phyloP scores from a whole-genome alignment of 2,797 vertebrate genomes.

The Enoplosus armatus region DNA sequence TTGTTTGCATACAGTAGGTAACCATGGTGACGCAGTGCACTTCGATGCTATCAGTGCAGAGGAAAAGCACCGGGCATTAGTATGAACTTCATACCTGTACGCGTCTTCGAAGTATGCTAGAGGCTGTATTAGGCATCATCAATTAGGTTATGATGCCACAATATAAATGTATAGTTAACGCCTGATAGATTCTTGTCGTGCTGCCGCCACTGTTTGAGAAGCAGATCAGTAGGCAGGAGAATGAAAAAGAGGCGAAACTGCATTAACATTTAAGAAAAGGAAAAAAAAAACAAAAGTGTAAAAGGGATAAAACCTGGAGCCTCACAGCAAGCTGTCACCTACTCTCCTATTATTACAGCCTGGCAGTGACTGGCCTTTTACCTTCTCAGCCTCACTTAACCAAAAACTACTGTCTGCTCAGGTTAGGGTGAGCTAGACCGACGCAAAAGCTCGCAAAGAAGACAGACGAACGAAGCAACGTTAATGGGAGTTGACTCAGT shows the following conservation, averaged over 20 bases:
- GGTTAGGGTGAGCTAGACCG: not conserved
- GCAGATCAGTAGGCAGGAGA: not conserved
- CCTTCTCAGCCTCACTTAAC: not conserved
- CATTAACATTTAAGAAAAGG: not conserved
- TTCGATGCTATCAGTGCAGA: no score
- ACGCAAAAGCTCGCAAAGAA: not conserved
- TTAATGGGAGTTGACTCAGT: not conserved
- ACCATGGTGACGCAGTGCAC: no score
- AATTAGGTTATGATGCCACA: not conserved
- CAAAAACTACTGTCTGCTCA: not conserved
- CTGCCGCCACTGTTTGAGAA: not conserved
- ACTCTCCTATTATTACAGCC: not conserved
- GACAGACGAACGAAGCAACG: not conserved
- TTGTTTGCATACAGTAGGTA: no score
- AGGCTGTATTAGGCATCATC: not conserved
- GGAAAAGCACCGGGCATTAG: no score
- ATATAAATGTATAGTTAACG: not conserved
- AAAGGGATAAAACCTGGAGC: not conserved
- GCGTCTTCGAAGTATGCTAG: not conserved
- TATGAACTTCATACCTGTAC: no score
- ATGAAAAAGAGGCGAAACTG: not conserved
- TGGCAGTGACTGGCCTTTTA: not conserved
- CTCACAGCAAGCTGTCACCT: no score
- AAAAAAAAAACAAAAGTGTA: not conserved
- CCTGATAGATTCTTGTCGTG: not conserved